Percentiles rank a stretch among this genome's conserved stretches.
Conservation (phyloP, 2,888 invertebrate species). For the Dichetophora obliterata region DNA sequence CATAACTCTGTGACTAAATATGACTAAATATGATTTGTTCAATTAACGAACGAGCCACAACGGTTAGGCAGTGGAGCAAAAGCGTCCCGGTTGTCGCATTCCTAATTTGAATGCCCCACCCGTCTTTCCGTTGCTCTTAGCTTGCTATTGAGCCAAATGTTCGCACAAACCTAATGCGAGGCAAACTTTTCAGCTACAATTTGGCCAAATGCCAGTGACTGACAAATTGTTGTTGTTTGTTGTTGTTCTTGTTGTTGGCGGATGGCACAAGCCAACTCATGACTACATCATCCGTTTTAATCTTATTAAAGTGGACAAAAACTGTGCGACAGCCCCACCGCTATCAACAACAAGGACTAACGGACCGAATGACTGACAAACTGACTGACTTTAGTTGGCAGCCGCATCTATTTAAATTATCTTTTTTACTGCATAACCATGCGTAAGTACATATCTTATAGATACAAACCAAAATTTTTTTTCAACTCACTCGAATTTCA, state of each 20-base stretch:
- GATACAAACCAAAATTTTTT: neutral
- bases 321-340: neutral
- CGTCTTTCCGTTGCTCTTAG: neutral
- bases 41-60: neutral
- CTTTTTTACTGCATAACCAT: neutral
- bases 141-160: neutral
- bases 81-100: no score
- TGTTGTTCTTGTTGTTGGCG: neutral
- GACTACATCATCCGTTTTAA: conserved; percentile 1
- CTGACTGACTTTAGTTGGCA: neutral
- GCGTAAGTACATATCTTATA: neutral
- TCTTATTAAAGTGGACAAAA: neutral
- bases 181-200: conserved; percentile 3
- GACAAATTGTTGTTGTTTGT: neutral
- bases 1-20: neutral
- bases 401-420: no score
- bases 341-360: neutral
- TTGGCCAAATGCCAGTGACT: conserved; percentile 8
- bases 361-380: neutral
- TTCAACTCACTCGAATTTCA: neutral
- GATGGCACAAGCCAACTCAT: conserved; percentile 1
- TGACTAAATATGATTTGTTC: conserved; percentile 4
- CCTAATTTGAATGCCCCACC: neutral
- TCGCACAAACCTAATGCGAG: neutral
- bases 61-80: neutral